Conservation (phyloP, 2,797 vertebrate species). For the Alexandromys oeconomus region DNA sequence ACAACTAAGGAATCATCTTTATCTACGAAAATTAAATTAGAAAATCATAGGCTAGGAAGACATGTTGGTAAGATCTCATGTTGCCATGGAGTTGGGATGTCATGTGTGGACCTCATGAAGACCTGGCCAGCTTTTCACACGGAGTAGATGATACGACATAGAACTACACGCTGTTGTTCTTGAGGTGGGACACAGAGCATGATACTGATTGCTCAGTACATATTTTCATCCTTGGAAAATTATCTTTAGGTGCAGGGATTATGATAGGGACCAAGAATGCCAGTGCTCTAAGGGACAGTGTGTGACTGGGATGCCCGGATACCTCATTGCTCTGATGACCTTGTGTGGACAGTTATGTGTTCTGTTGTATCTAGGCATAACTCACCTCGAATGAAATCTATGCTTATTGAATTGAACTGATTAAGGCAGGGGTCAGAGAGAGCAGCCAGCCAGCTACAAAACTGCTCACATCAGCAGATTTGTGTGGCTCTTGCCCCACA, state of each 20-base stretch:
- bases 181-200: background rate
- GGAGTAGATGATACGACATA: background rate
- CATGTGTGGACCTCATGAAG: background rate
- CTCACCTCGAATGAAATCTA: background rate
- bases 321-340: background rate
- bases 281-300: background rate
- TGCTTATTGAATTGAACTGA: conserved; percentile 24
- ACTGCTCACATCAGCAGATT: background rate
- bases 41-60: background rate
- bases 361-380: conserved; percentile 9
- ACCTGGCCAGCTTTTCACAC: background rate
- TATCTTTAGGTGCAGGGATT: background rate
- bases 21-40: background rate
- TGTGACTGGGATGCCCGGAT: background rate
- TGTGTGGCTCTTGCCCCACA: background rate
- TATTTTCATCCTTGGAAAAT: conserved; percentile 7
- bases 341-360: background rate
- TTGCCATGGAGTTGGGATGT: background rate
- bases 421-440: background rate
- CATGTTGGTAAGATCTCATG: background rate
- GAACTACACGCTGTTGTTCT: background rate
- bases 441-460: background rate
- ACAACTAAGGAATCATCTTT: conserved; percentile 32
- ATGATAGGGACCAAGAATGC: background rate
- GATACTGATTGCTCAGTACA: background rate